Conservation (phyloP, 2,797 vertebrate species). For the Coracias cyanogaster region DNA sequence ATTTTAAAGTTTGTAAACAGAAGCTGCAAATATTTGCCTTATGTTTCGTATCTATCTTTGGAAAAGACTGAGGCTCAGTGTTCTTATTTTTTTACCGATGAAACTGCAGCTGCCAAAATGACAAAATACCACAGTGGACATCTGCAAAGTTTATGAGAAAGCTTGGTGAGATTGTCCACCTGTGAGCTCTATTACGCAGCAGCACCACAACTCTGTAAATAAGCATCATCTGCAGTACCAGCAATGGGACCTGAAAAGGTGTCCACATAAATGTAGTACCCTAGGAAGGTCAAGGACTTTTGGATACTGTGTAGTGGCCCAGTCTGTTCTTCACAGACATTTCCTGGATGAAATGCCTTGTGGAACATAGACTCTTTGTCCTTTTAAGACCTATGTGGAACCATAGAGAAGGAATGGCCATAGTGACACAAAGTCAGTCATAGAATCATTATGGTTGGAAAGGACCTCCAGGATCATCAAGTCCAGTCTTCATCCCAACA, state of each 20-base stretch:
- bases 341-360: background rate
- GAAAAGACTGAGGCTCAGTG: background rate
- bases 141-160: background rate
- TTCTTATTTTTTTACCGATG: background rate
- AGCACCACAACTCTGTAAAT: background rate
- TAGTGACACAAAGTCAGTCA: background rate
- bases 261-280: fast-evolving
- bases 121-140: background rate
- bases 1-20: conserved; percentile 1
- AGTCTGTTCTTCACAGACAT: background rate
- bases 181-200: background rate
- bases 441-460: too few relatives aligned
- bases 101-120: background rate
- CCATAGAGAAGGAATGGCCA: background rate
- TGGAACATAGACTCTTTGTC: background rate
- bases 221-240: background rate
- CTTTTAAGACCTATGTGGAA: background rate
- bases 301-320: background rate
- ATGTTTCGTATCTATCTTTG: background rate
- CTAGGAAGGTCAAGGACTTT: background rate
- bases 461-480: too few relatives aligned
- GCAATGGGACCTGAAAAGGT: background rate
- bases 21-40: background rate
- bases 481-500: too few relatives aligned
- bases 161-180: background rate